phyloP scores from a whole-genome alignment of 2,888 invertebrate genomes.

The Abrostola tripartita region DNA sequence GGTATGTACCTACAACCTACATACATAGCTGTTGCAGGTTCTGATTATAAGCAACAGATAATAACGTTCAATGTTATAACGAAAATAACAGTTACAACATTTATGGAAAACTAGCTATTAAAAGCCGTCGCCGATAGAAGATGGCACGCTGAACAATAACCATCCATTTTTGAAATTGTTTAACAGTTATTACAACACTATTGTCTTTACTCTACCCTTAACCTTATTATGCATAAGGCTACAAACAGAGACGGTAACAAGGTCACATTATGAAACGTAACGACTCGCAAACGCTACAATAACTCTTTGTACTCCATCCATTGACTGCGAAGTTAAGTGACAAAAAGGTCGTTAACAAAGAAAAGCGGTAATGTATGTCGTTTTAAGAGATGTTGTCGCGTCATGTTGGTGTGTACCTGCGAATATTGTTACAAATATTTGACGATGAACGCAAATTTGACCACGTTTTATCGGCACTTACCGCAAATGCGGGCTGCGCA shows the following conservation, averaged over 20 bases:
- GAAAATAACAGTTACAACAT: no score
- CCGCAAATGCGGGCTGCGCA: conserved; percentile 2
- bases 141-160: conserved; percentile 6
- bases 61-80: no score
- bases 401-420: not conserved
- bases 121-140: conserved; percentile 11
- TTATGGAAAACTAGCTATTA: not conserved
- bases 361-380: conserved; percentile 28
- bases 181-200: conserved; percentile 53
- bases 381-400: conserved; percentile 8
- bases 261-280: conserved; percentile 65
- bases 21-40: no score
- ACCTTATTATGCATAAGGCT: conserved; percentile 65
- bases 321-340: conserved; percentile 14
- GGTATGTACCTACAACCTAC: no score
- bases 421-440: conserved; percentile 1
- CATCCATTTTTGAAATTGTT: conserved; percentile 22
- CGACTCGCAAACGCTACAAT: conserved; percentile 13
- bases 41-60: no score
- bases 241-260: conserved; percentile 65
- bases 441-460: conserved; percentile 5
- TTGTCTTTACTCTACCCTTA: conserved; percentile 66
- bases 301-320: conserved; percentile 25
- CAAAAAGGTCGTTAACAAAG: conserved; percentile 1
- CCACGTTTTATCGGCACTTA: conserved; percentile 5